Evolutionary conservation across 1,140 invertebrate genomes (phyloP).

Genomic region (Telenomus remus): DNA sequence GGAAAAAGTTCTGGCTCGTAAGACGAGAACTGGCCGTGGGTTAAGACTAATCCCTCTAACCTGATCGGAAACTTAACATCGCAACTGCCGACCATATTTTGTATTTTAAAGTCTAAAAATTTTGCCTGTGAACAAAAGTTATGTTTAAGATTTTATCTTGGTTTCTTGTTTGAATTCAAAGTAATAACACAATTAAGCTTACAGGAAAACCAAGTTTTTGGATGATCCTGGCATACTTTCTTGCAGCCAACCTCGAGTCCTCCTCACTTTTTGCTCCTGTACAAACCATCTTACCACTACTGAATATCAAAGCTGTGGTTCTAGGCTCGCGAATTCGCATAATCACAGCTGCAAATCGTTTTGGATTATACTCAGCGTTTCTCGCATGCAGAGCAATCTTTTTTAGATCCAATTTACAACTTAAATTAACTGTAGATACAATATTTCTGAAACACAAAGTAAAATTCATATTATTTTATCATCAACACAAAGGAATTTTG

Average conservation of each 20-base stretch:
- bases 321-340: conserved; percentile 99
- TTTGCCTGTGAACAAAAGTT: conserved; percentile 85
- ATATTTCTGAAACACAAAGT: conserved; percentile 85
- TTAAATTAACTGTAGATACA: conserved; percentile 98
- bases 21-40: conserved; percentile 98
- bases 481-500: too few species aligned
- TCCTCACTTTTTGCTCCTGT: conserved; percentile 99
- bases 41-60: conserved; percentile 96
- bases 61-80: conserved; percentile 99
- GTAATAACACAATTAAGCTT: conserved; percentile 66
- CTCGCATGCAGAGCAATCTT: conserved; percentile 99
- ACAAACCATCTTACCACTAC: conserved; percentile 99
- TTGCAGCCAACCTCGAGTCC: conserved; percentile 94
- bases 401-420: conserved; percentile 95
- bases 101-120: conserved; percentile 99
- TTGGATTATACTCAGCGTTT: conserved; percentile 99
- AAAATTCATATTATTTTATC: too few species aligned
- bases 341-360: conserved; percentile 99
- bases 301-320: conserved; percentile 99
- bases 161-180: neutral
- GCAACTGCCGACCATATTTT: conserved; percentile 99
- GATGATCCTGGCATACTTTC: conserved; percentile 99
- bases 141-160: conserved; percentile 31
- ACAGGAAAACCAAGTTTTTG: conserved; percentile 98
- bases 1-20: conserved; percentile 97